Percentiles rank a stretch among this genome's conserved stretches.
phyloP scores from a whole-genome alignment of 2,888 invertebrate genomes.

The Lobophora halterata region DNA sequence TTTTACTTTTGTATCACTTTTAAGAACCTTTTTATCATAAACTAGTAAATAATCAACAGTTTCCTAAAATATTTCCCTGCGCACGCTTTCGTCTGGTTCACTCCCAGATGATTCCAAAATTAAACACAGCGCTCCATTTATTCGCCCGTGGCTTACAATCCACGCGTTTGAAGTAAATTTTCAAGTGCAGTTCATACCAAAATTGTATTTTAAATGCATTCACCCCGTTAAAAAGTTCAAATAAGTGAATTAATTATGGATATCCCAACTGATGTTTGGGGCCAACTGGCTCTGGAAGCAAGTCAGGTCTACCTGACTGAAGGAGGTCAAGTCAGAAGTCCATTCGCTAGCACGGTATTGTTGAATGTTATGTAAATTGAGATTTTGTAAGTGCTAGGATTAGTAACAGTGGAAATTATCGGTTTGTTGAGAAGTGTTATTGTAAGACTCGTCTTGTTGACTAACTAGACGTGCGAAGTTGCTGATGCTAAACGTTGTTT shows the following conservation, averaged over 20 bases:
- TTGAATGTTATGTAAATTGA: constrained; percentile 27
- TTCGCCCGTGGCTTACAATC: constrained; percentile 55
- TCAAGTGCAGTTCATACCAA: constrained; percentile 34
- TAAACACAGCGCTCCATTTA: constrained; percentile 69
- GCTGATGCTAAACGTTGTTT: too few relatives aligned
- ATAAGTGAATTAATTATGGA: constrained; percentile 74
- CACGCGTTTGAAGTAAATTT: constrained; percentile 56
- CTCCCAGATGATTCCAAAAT: constrained; percentile 76
- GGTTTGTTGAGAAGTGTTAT: constrained; percentile 1
- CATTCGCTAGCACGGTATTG: constrained; percentile 91
- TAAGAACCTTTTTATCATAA: too few relatives aligned
- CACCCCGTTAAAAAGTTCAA: constrained; percentile 38
- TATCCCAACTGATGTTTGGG: constrained; percentile 91
- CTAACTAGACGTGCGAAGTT: too few relatives aligned
- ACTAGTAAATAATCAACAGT: constrained; percentile 31
- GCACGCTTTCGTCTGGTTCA: constrained; percentile 41
- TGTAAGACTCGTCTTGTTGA: too few relatives aligned
- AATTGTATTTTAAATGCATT: constrained; percentile 38
- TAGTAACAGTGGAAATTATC: constrained; percentile 12
- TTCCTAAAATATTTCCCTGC: constrained; percentile 49
- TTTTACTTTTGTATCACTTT: too few relatives aligned
- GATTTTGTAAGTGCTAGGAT: constrained; percentile 3
- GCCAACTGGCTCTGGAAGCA: constrained; percentile 92
- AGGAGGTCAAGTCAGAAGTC: constrained; percentile 88
- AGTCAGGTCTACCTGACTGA: constrained; percentile 92